Evolutionary conservation across 2,797 vertebrate species (phyloP), one percentile per base, ranked within the genome.

Genomic region (Parauchenoglanis ngamensis): DNA sequence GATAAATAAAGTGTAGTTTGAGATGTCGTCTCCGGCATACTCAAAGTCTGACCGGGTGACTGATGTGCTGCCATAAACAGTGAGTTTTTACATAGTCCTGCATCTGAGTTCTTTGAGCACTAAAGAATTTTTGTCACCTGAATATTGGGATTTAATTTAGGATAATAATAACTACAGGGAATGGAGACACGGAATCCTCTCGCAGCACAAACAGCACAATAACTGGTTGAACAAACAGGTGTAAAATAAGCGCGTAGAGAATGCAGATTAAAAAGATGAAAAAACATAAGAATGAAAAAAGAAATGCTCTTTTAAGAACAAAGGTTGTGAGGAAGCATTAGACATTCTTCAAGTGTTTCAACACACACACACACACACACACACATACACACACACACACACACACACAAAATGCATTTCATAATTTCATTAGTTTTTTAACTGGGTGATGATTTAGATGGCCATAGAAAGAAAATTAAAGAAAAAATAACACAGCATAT

Each of bases 21-120:
- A 76, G 28, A 0, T 70, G 10, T 83, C 44, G 44, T 90, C 31
- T 63, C 86, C 86, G 76, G 3, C 31, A 40, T 83, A 90, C 15
- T 63, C 2, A 65, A 86, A 85, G 23, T 72, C 63, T 56, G 56
- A 15, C 23, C 0, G 25, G 17, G 3, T 11, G 0, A 0, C 17
- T 23, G 0, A 1, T 23, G 17, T 0, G 52, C 83, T 88, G 25
- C 73, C 2, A 46, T 84, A 86, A 73, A 85, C 19, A 25, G 89
- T 17, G 23, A 1, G 0, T 0, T 0, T 0, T 0, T 0, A 85
- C 86, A 90, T 0, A 0, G 0, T 0, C 1, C 0, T 2, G 0
- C 4, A 13, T 86, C 56, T 73, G 12, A n/a, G 10, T 8, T 40
- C 5, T 1, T 25, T n/a, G 21, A 63, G 35, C 87, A 87, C 85